Evolutionary conservation across 2,888 invertebrate species (phyloP).

Genomic region (Polyommatus iphigenia): DNA sequence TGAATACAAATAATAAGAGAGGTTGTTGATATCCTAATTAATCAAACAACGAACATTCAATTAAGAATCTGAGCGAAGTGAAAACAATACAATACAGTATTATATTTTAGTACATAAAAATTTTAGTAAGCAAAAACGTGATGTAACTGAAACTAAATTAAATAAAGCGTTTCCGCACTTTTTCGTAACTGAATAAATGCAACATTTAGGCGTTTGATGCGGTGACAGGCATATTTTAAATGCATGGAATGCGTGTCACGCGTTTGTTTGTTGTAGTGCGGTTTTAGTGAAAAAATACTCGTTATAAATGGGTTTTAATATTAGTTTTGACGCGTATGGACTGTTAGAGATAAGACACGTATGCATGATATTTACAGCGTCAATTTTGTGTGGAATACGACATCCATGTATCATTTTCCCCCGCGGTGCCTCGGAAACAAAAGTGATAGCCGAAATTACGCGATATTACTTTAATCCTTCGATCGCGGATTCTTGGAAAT

Average conservation of each 20-base stretch:
- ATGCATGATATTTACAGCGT: neutral
- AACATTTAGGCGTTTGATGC: neutral
- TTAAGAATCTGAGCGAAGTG: no score
- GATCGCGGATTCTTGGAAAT: no score
- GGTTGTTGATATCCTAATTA: no score
- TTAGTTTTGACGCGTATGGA: slow-evolving; percentile 24
- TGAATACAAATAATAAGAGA: no score
- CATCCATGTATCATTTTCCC: neutral
- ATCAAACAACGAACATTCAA: no score
- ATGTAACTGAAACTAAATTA: neutral
- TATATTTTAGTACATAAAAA: neutral
- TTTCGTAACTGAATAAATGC: neutral
- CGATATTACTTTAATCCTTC: no score
- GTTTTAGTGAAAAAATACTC: neutral
- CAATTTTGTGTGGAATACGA: neutral
- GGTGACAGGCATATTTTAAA: slow-evolving; percentile 22
- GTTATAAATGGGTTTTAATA: neutral
- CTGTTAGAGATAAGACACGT: slow-evolving; percentile 22
- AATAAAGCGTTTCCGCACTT: neutral
- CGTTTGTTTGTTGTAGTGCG: neutral
- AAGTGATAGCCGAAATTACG: neutral
- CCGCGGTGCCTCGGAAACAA: neutral
- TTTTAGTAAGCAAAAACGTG: neutral
- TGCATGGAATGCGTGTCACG: neutral
- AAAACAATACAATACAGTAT: no score